Evolutionary conservation across 2,797 vertebrate species (phyloP).

Genomic region (Caiman crocodilus): DNA sequence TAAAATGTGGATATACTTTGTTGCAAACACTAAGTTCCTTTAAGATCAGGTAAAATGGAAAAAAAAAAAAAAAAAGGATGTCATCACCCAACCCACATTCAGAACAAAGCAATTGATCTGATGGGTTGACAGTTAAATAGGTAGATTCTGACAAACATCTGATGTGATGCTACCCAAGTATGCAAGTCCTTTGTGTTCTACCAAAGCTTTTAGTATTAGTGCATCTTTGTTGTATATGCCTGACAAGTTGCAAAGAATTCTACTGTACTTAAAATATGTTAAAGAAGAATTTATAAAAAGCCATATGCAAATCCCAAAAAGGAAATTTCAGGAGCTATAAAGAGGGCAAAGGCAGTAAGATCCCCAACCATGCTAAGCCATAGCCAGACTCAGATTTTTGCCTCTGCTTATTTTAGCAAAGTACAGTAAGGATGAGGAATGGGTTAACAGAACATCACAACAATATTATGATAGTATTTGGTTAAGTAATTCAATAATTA

Average conservation of each 20-base stretch:
- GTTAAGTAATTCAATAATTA: background rate
- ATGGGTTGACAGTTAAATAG: constrained; percentile 63
- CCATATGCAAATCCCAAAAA: constrained; percentile 10
- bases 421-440: background rate
- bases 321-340: background rate
- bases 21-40: constrained; percentile 1
- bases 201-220: constrained; percentile 40
- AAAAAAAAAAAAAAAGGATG: background rate
- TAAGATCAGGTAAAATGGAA: background rate
- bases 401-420: background rate
- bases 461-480: background rate
- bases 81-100: constrained; percentile 22
- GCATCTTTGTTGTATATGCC: constrained; percentile 42
- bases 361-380: background rate
- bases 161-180: constrained; percentile 47
- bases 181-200: constrained; percentile 51
- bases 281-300: constrained; percentile 39
- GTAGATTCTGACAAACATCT: constrained; percentile 59
- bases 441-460: background rate
- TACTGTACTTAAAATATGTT: background rate
- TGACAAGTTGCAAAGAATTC: constrained; percentile 48
- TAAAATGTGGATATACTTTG: background rate
- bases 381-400: background rate
- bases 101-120: constrained; percentile 69
- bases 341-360: background rate